These are phyloP conservation scores for Tokudaia tokunoshimensis DNA, from an alignment of 2,797 vertebrate genomes.

Conservation along the genomic window DNA sequence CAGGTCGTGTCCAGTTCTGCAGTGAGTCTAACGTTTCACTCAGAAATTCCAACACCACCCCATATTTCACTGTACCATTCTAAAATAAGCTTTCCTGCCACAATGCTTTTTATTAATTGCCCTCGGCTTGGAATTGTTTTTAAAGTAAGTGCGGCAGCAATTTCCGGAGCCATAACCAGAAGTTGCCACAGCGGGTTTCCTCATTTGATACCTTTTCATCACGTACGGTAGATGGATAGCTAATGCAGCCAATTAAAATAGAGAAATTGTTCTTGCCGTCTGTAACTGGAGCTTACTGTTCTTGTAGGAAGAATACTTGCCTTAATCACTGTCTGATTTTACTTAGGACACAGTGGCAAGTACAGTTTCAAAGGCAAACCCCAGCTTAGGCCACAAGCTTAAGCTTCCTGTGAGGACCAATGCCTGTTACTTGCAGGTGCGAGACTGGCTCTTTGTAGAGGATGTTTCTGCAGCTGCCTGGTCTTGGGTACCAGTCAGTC, in stretches of 20 bases:
- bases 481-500: constrained; percentile 74
- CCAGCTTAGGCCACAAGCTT: constrained; percentile 67
- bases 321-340: constrained; percentile 85
- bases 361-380: constrained; percentile 74
- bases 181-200: constrained; percentile 68
- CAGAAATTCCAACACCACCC: constrained; percentile 28
- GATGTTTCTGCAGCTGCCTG: constrained; percentile 84
- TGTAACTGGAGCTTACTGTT: constrained; percentile 57
- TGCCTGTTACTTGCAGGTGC: constrained; percentile 71
- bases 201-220: constrained; percentile 76
- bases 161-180: constrained; percentile 82
- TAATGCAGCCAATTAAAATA: constrained; percentile 77
- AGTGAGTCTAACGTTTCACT: constrained; percentile 48
- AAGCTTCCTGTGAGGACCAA: constrained; percentile 72
- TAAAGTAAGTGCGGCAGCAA: constrained; percentile 71
- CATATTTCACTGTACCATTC: constrained; percentile 59
- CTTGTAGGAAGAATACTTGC: constrained; percentile 67
- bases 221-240: constrained; percentile 57
- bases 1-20: constrained; percentile 38
- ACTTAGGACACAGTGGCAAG: constrained; percentile 80
- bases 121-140: constrained; percentile 78
- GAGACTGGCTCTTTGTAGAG: constrained; percentile 58
- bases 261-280: constrained; percentile 48
- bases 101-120: constrained; percentile 78
- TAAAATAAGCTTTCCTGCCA: constrained; percentile 80